A percentile compares a stretch with the other conserved stretches of the same genome.
Conservation (phyloP, 2,888 invertebrate genomes). For the Metacarcinus magister region DNA sequence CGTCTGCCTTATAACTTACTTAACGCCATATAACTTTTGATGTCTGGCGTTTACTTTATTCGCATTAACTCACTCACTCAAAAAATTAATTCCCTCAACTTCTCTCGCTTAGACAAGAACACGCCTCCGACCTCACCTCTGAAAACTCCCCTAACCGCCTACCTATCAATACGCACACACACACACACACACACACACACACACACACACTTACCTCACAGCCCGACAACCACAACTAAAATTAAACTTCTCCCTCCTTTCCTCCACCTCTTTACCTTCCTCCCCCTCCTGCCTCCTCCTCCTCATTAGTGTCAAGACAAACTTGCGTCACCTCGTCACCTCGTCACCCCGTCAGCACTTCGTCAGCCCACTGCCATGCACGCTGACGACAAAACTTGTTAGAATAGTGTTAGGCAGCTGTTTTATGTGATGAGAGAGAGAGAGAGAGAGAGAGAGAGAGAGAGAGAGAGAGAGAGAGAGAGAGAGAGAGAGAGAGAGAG, state of each 20-base stretch:
- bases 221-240: neutral
- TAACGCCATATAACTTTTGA: no score
- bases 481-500: no score
- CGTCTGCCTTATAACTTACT: no score
- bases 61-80: no score
- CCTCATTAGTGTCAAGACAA: neutral
- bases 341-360: neutral
- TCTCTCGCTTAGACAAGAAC: no score
- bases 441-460: neutral
- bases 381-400: no score
- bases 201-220: conserved; percentile 27
- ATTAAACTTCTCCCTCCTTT: neutral
- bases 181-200: conserved; percentile 56
- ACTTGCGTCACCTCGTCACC: neutral
- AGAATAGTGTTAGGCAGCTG: no score
- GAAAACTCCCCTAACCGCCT: no score
- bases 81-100: no score
- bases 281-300: neutral
- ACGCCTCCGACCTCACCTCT: no score
- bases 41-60: no score
- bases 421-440: neutral
- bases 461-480: conserved; percentile 11
- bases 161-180: neutral
- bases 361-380: neutral
- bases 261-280: neutral